Conservation (phyloP, 1,140 invertebrate species). For the Lysiphlebus fabarum region DNA sequence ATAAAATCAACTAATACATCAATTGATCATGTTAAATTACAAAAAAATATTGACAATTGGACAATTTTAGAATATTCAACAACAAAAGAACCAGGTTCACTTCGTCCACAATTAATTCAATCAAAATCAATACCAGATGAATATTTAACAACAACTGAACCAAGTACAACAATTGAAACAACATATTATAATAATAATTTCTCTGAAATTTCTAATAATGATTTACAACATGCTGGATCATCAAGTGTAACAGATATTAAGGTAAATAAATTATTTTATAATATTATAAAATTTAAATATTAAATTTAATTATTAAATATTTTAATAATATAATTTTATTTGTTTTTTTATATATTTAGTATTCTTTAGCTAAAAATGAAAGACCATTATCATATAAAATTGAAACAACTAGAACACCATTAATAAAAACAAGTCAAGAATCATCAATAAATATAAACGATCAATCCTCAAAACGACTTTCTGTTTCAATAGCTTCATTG, state of each 20-base stretch:
- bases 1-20: slow-evolving; percentile 50
- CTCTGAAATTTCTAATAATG: slow-evolving; percentile 37
- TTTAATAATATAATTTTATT: neutral
- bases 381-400: no score
- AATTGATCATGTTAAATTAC: slow-evolving; percentile 69
- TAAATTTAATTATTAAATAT: neutral
- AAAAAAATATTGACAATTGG: slow-evolving; percentile 82
- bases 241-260: slow-evolving; percentile 43
- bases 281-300: slow-evolving; percentile 4
- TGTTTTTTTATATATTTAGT: no score
- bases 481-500: slow-evolving; percentile 67
- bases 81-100: slow-evolving; percentile 36
- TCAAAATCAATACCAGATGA: slow-evolving; percentile 75
- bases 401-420: slow-evolving; percentile 32
- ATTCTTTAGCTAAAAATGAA: no score
- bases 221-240: slow-evolving; percentile 58
- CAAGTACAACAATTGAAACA: slow-evolving; percentile 30
- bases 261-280: slow-evolving; percentile 18
- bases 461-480: slow-evolving; percentile 60
- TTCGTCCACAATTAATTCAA: slow-evolving; percentile 56
- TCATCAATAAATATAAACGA: slow-evolving; percentile 18
- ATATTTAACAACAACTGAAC: slow-evolving; percentile 66
- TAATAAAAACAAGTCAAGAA: slow-evolving; percentile 20
- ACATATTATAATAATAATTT: slow-evolving; percentile 30
- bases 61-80: slow-evolving; percentile 66